Evolutionary conservation across 2,888 invertebrate genomes (phyloP), one percentile per base, ranked within the genome.

Genomic region (Amblyjoppa fuscipennis): DNA sequence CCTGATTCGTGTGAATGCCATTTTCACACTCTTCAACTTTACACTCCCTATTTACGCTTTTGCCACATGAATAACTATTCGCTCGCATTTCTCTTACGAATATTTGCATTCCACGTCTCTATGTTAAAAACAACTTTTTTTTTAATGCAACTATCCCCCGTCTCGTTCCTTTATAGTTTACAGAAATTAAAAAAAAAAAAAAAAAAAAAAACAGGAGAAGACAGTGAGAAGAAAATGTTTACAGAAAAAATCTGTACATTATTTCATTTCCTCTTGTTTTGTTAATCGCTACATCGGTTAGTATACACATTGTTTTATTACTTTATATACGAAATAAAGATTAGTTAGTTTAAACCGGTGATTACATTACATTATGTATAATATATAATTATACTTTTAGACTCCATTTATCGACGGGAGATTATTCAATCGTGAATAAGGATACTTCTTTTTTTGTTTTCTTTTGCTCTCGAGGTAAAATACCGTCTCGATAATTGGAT

Each of bases 281-380:
- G 59, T 56, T 56, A 16, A 28, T 61, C 83, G 74, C 85, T 86
- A 83, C 85, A 83, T 68, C 83, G 83, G 88, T 91, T 91, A 90
- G 90, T 92, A 91, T 91, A 91, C 92, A 91, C 90, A 89, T 91
- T 91, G 91, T 93, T 92, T 87, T 16, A 90, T 91, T 92, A 84
- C 81, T 86, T 84, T 84, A 86, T 88, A 81, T 81, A 93, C 87
- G 93, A 93, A 93, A 92, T 92, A 92, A 93, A 93, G 70, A 87
- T 91, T 90, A 92, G 90, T 92, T 59, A 90, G 90, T 80, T 90
- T 88, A 91, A 92, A 85, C 89, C 25, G 45, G 90, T 90, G 89
- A 90, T 88, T 93, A 92, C 91, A 91, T 91, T 91, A 89, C 89
- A 91, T 89, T 91, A 89, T 91, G 90, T 89, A 89, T 90, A 90